These are phyloP conservation scores for Ispidina lecontei DNA, from an alignment of 2,797 vertebrate species.

Conservation along the genomic window DNA sequence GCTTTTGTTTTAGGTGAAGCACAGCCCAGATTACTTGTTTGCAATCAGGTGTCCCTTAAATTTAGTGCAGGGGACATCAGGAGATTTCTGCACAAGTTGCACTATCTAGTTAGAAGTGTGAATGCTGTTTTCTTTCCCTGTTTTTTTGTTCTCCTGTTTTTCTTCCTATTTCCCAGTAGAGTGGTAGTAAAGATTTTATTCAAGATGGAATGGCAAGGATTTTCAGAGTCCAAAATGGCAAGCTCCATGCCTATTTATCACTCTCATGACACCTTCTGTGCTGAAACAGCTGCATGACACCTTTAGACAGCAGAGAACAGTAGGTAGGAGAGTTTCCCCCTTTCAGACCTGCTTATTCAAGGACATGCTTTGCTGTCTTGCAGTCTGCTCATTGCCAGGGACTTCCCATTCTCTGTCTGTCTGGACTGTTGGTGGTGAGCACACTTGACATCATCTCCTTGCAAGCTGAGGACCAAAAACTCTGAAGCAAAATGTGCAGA, in stretches of 20 bases:
- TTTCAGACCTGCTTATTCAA: not conserved
- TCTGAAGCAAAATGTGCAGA: not conserved
- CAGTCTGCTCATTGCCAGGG: not conserved
- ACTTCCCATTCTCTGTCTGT: not conserved
- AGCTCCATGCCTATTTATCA: not conserved
- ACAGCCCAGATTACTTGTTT: not conserved
- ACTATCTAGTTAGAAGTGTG: not conserved
- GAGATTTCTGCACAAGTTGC: not conserved
- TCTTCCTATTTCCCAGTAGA: not conserved
- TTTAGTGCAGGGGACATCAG: not conserved
- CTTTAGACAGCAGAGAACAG: not conserved
- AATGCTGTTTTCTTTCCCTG: not conserved
- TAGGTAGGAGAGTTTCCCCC: not conserved
- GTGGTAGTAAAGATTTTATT: not conserved
- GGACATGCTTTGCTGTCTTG: not conserved
- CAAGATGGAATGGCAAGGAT: not conserved
- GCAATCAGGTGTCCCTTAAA: not conserved
- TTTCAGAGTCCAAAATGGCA: not conserved
- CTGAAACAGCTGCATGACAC: not conserved
- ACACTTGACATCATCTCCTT: rapidly evolving
- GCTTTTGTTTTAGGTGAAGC: not conserved
- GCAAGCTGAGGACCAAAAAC: not conserved
- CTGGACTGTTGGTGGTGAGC: not conserved
- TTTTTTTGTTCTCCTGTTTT: no score
- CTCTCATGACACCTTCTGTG: not conserved